Evolutionary conservation across 1,140 invertebrate genomes (phyloP), one percentile per base, ranked within the genome.

Genomic region (Brachionus angularis): DNA sequence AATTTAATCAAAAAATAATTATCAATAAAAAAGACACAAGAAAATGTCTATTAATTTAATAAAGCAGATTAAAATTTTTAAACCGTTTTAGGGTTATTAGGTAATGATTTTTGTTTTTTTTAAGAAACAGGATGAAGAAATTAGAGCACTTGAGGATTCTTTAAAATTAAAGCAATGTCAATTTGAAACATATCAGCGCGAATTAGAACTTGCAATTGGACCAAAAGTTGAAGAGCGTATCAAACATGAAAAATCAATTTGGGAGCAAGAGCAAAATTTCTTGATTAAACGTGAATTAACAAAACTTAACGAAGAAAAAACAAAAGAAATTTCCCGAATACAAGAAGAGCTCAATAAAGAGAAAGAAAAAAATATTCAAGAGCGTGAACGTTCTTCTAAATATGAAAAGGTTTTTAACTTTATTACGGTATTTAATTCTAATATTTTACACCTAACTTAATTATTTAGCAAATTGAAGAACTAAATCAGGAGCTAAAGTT

Each of bases 191-290:
- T 67, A 21, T 49, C 62, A 67, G 25, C 62, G 62, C 23, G 62
- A 67, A 67, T 47, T 29, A 2, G 62, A 67, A 46, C 23, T 33
- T 33, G 33, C 62, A 31, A 33, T 67, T 12, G 44, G 27, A 3
- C 27, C 42, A 8, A 46, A 50, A n/a, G 8, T 67, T 8, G 62
- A 67, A 10, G 62, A 67, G 5, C 27, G 42, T 10, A 67, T 67
- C 4, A 46, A 31, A 67, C 46, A 67, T 47, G 62, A 67, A 67
- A 46, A 50, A 16, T 10, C 21, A 21, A 39, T 47, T 14, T 67
- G 62, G 62, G 42, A 47, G 36, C 62, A 67, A 34, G 62, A 67
- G 10, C 62, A 67, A 67, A 50, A 67, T 46, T 46, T 50, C 18
- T 16, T 67, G n/a, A 67, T 67, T 29, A 67, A 50, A 67, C 21